Percentiles rank a stretch among this genome's conserved stretches.
Evolutionary conservation across 2,113 vertebrate species (phyloP).

Genomic region (Anoura caudifer): DNA sequence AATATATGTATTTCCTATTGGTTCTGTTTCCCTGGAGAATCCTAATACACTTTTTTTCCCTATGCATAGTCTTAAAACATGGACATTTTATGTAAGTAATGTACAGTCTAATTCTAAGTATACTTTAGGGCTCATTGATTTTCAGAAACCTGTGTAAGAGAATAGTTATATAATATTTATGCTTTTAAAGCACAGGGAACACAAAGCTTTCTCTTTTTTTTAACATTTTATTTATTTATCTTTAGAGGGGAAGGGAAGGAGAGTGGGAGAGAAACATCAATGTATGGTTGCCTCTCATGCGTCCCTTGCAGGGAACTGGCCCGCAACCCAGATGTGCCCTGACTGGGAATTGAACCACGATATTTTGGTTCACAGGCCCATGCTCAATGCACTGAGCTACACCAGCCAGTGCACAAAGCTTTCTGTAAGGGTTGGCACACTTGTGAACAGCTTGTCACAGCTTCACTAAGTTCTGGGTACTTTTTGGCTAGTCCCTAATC

Average conservation of each 20-base stretch:
- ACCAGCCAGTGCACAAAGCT: no score
- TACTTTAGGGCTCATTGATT: background rate
- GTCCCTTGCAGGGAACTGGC: no score
- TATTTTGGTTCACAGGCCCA: no score
- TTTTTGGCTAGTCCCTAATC: background rate
- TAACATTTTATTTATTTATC: no score
- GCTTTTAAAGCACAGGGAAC: background rate
- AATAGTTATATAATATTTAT: background rate
- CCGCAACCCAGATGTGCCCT: no score
- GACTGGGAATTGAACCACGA: no score
- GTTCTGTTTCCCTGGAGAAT: background rate
- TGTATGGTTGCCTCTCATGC: no score
- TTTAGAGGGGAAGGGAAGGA: no score
- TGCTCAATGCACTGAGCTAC: no score
- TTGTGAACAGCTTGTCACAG: background rate
- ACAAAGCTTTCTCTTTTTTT: no score
- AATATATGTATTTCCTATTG: background rate
- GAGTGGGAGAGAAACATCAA: no score
- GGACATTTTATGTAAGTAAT: background rate
- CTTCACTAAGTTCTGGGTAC: background rate
- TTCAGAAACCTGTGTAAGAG: background rate
- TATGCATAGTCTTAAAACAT: background rate
- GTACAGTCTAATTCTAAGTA: background rate
- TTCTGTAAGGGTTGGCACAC: background rate
- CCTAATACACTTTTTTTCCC: background rate